phyloP scores from a whole-genome alignment of 2,888 invertebrate genomes.

The Drosophila infuscata region DNA sequence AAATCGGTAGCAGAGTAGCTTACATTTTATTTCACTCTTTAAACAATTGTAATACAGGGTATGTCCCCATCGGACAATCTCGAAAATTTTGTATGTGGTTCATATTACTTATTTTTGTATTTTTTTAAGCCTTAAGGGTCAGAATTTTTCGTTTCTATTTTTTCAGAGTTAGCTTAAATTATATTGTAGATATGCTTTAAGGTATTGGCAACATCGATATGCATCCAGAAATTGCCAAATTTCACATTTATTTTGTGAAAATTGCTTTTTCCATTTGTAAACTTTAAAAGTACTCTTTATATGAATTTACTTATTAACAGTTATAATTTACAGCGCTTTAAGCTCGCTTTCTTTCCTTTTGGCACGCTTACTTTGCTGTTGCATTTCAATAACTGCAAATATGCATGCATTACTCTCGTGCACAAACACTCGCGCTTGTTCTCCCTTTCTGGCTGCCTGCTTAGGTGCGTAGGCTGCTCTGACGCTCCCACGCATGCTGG shows the following conservation, averaged over 20 bases:
- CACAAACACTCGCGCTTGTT: neutral
- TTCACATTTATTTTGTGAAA: neutral
- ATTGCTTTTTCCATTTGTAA: neutral
- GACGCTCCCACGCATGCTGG: conserved; percentile 5
- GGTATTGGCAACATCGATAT: neutral
- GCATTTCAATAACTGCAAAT: conserved; percentile 7
- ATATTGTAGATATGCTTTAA: neutral
- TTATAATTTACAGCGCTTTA: too few relatives aligned
- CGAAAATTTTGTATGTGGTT: neutral
- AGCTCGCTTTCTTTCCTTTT: neutral
- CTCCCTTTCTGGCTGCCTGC: neutral
- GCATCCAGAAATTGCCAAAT: neutral
- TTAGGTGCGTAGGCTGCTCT: neutral
- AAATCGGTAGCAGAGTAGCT: neutral
- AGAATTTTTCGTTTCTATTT: neutral
- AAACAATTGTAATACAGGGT: neutral
- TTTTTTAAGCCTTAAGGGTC: conserved; percentile 42
- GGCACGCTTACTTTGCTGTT: neutral
- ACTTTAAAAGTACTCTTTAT: neutral
- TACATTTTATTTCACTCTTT: neutral
- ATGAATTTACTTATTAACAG: neutral
- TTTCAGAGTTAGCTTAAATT: neutral
- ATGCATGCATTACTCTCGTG: neutral
- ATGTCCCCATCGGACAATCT: neutral
- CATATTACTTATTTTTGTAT: conserved; percentile 20